phyloP scores from a whole-genome alignment of 2,797 vertebrate genomes.

The Lerista edwardsae region DNA sequence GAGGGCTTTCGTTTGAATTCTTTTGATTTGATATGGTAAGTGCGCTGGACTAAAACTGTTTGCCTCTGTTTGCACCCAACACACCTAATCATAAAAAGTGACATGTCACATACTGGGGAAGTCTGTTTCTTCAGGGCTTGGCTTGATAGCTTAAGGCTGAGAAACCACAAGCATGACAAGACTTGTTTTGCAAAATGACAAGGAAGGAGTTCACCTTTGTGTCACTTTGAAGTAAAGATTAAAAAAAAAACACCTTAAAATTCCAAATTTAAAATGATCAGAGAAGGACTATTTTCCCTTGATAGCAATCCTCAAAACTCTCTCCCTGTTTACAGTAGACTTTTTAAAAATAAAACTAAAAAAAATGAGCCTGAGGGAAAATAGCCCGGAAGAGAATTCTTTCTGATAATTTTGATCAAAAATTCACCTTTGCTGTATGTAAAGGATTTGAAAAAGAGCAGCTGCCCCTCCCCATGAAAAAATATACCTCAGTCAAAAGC shows the following conservation, averaged over 20 bases:
- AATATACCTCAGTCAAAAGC: slow-evolving; percentile 75
- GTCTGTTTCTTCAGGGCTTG: no score
- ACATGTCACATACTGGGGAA: not conserved
- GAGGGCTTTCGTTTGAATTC: no score
- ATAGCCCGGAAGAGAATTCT: slow-evolving; percentile 38
- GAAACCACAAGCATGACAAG: not conserved
- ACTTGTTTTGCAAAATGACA: no score
- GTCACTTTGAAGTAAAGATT: not conserved
- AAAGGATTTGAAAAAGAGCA: slow-evolving; percentile 61
- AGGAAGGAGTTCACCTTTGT: not conserved
- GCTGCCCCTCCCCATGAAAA: slow-evolving; percentile 56
- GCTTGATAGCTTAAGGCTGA: not conserved
- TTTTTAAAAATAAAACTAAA: no score
- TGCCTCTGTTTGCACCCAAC: not conserved
- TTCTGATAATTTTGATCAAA: slow-evolving; percentile 54
- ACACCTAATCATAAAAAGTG: not conserved
- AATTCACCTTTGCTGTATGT: slow-evolving; percentile 41
- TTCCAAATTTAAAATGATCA: not conserved
- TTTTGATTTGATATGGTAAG: no score
- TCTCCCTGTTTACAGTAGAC: slow-evolving; percentile 32
- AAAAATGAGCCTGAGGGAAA: not conserved
- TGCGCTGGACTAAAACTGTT: no score
- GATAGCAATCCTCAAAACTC: not conserved
- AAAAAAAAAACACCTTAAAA: not conserved
- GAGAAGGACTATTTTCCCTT: not conserved